Percentiles rank a stretch among this genome's conserved stretches.
phyloP scores from a whole-genome alignment of 2,113 vertebrate genomes.

The Chloebia gouldiae region DNA sequence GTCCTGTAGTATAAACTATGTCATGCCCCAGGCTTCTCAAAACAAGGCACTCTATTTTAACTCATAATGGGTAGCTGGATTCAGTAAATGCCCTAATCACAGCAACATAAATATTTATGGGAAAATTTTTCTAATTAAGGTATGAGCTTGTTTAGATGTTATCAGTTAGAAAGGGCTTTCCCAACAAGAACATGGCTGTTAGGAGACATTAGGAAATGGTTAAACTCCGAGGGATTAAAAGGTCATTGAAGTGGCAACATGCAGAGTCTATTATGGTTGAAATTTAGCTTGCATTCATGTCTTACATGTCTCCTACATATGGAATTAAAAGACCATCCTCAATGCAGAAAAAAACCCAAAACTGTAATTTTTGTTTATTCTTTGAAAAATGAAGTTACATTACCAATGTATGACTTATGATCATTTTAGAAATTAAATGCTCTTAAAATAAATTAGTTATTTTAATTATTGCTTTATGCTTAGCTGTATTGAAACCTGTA shows the following conservation, averaged over 20 bases:
- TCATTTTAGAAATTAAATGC: neutral
- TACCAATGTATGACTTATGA: neutral
- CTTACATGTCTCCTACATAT: neutral
- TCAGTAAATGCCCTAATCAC: constrained; percentile 79
- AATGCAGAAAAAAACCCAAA: neutral
- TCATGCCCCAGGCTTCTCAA: constrained; percentile 76
- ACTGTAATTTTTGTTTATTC: neutral
- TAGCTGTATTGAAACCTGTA: neutral
- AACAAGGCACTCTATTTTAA: constrained; percentile 80
- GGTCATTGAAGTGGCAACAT: constrained; percentile 73
- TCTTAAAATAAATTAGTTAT: neutral
- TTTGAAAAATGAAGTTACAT: neutral
- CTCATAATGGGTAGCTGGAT: constrained; percentile 79
- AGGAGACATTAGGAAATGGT: constrained; percentile 82
- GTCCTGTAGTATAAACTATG: constrained; percentile 76
- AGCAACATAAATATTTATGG: constrained; percentile 83
- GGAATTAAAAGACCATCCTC: neutral
- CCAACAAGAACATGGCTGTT: constrained; percentile 81
- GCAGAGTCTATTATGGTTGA: constrained; percentile 52
- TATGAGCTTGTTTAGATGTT: constrained; percentile 82
- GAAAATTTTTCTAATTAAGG: constrained; percentile 81
- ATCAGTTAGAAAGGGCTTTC: constrained; percentile 77
- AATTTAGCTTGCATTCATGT: constrained; percentile 27
- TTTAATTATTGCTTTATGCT: neutral
- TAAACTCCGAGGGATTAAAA: constrained; percentile 76